Evolutionary conservation across 2,888 invertebrate species (phyloP).

Genomic region (Conistra vaccinii): DNA sequence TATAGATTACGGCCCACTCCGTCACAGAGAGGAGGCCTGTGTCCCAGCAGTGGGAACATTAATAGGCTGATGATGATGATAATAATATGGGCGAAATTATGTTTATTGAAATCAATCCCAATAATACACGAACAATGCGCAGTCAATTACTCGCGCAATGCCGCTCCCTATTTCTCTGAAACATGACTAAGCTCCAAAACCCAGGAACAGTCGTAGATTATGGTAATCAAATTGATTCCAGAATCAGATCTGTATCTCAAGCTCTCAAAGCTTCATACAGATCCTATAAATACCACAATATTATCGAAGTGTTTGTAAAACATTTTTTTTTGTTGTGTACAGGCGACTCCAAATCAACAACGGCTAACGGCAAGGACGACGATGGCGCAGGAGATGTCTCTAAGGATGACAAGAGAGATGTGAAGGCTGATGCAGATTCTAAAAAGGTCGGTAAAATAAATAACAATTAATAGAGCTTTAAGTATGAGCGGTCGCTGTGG

Average conservation of each 20-base stretch:
- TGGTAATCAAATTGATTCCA: conserved; percentile 3
- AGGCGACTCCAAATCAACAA: conserved; percentile 86
- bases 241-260: neutral
- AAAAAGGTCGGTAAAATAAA: conserved; percentile 80
- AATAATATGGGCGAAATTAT: neutral
- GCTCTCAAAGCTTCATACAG: neutral
- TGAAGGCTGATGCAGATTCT: conserved; percentile 80
- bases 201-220: neutral
- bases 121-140: conserved; percentile 12
- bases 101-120: neutral
- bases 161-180: neutral
- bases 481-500: neutral
- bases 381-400: conserved; percentile 81
- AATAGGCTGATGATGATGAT: no score
- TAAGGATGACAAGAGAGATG: conserved; percentile 82
- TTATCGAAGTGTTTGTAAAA: neutral
- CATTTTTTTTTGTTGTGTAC: conserved; percentile 47
- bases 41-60: no score
- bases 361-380: conserved; percentile 87
- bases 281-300: neutral
- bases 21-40: no score
- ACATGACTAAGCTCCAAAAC: neutral
- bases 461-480: neutral
- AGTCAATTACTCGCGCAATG: neutral
- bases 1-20: no score